Evolutionary conservation across 2,888 invertebrate genomes (phyloP), one percentile per base, ranked within the genome.

Genomic region (Drosophila pseudotakahashii): DNA sequence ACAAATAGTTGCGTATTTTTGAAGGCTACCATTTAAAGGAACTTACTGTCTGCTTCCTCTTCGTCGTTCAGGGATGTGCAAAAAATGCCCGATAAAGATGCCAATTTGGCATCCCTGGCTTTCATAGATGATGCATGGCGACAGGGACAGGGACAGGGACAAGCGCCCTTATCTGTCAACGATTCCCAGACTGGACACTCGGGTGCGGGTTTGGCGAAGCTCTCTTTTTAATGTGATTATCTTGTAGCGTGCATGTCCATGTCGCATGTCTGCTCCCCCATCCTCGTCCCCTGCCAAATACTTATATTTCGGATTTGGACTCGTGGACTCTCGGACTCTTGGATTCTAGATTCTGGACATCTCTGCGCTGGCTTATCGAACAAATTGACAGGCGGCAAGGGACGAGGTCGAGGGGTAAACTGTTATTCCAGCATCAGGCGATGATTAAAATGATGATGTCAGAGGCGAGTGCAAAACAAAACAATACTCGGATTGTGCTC

Each of bases 151-250:
- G 58, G 71, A 66, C 71, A 19, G 19, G 19, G 19, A 19, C 19
- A 66, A 71, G 66, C 66, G 66, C 66, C 66, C 71, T 66, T 66
- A 66, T 66, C 66, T 66, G 71, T 66, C 66, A 70, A 34, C 66
- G 66, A 58, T 66, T 66, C 71, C 59, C 66, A 57, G 66, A 71
- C 66, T 66, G 66, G 66, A 66, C 66, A 66, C 70, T 64, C 82
- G 77, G 86, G 86, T 76, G 57, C 51, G 59, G 62, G 39, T 10
- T 19, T 30, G 11, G 51, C 34, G 58, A 66, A 53, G 53, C 73
- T 73, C 81, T 78, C 73, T 88, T 88, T 89, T 87, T 91, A 90
- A 90, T 90, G 90, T 91, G 91, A 91, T 90, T 90, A 91, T 90
- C 90, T 85, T 90, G 90, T 90, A 83, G 81, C 84, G 76, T 80